A percentile compares a stretch with the other conserved stretches of the same genome.
These are phyloP conservation scores for Ptyas mucosa DNA, from an alignment of 2,113 vertebrate species.

Conservation along the genomic window DNA sequence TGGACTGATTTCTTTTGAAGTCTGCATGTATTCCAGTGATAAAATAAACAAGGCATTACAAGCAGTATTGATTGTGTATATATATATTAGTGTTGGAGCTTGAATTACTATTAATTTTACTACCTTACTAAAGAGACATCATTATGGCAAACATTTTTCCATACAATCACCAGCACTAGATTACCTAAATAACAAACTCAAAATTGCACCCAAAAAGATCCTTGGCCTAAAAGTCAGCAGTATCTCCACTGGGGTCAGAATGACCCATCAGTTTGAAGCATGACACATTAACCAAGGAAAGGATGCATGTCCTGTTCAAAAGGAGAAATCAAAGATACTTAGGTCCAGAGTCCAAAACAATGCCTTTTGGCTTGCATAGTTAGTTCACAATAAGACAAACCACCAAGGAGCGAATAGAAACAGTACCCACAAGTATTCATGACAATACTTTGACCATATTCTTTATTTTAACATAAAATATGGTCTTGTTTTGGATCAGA, in stretches of 20 bases:
- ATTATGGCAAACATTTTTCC: not conserved
- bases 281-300: not conserved
- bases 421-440: not conserved
- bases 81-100: not conserved
- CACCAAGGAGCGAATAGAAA: not conserved
- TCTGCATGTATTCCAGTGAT: not conserved
- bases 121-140: not conserved
- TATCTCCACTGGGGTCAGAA: not conserved
- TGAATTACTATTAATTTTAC: not conserved
- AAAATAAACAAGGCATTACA: slow-evolving; percentile 1
- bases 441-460: not conserved
- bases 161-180: not conserved
- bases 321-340: not conserved
- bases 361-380: not conserved
- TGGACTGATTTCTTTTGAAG: not conserved
- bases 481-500: not conserved
- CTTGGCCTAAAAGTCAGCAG: not conserved
- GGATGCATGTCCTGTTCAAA: not conserved
- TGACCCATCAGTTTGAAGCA: not conserved
- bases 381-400: not conserved
- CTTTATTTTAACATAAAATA: not conserved
- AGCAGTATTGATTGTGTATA: not conserved
- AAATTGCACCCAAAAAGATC: not conserved
- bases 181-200: not conserved
- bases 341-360: not conserved